These are phyloP conservation scores for Apotomis turbidana DNA, from an alignment of 2,888 invertebrate genomes.

Conservation along the genomic window DNA sequence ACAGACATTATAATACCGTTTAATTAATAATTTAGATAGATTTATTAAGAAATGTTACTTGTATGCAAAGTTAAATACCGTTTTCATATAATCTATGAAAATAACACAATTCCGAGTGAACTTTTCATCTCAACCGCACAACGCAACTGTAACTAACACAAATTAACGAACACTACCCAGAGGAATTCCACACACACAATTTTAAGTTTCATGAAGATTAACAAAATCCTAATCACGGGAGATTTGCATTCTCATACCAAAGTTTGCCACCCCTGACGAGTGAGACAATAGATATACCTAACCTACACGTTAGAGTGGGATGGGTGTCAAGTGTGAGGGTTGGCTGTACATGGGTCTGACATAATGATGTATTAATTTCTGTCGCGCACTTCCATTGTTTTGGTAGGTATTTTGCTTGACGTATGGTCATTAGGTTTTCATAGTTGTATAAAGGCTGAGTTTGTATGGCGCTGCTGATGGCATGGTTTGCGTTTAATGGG, in stretches of 20 bases:
- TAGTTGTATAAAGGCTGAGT: conserved; percentile 79
- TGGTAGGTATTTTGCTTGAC: conserved; percentile 82
- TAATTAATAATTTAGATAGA: no score
- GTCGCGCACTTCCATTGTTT: conserved; percentile 80
- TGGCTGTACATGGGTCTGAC: conserved; percentile 74
- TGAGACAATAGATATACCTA: conserved; percentile 48
- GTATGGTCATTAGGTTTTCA: conserved; percentile 83
- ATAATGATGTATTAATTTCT: conserved; percentile 85
- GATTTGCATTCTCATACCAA: conserved; percentile 73
- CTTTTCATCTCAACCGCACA: neutral
- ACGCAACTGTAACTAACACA: conserved; percentile 45
- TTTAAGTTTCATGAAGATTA: conserved; percentile 75
- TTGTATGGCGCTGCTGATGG: conserved; percentile 63
- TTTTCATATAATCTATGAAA: conserved; percentile 4
- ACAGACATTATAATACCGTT: no score
- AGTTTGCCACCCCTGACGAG: conserved; percentile 68
- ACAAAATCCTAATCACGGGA: conserved; percentile 78
- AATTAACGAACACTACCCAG: conserved; percentile 58
- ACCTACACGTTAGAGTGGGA: conserved; percentile 51
- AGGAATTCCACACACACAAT: conserved; percentile 73
- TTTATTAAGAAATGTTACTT: no score
- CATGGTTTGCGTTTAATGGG: conserved; percentile 75
- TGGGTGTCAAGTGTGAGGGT: conserved; percentile 56
- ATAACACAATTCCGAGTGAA: conserved; percentile 2
- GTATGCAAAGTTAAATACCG: no score